Evolutionary conservation across 2,113 vertebrate species (phyloP).

Genomic region (Caranx melampygus): DNA sequence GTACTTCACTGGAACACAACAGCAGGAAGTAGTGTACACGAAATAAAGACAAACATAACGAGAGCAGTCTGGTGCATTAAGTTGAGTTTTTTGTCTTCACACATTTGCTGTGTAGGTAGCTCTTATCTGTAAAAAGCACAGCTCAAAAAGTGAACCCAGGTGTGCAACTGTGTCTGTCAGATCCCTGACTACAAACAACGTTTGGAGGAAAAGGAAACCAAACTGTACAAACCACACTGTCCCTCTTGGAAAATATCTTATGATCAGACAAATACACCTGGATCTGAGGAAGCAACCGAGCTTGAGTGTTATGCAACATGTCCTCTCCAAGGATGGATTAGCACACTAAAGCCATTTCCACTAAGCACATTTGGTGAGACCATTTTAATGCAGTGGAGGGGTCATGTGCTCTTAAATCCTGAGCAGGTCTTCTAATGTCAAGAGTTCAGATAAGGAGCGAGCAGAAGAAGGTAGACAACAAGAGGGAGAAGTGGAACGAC

Average conservation of each 20-base stretch:
- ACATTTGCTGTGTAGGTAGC: not conserved
- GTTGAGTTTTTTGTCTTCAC: not conserved
- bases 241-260: constrained; percentile 10
- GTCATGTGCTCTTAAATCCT: constrained; percentile 31
- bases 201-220: not conserved
- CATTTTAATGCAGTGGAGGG: constrained; percentile 59
- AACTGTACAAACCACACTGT: not conserved
- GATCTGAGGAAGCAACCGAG: constrained; percentile 28
- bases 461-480: not conserved
- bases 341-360: constrained; percentile 59
- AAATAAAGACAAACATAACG: constrained; percentile 2
- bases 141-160: constrained; percentile 5
- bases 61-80: not conserved
- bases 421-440: constrained; percentile 37
- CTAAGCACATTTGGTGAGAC: constrained; percentile 67
- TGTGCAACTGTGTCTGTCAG: constrained; percentile 2
- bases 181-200: constrained; percentile 1
- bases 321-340: constrained; percentile 71
- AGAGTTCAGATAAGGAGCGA: constrained; percentile 41
- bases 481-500: not conserved
- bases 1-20: not conserved
- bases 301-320: constrained; percentile 62
- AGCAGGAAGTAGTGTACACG: constrained; percentile 1
- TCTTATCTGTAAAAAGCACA: constrained; percentile 20
- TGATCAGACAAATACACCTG: constrained; percentile 41